A percentile compares a stretch with the other conserved stretches of the same genome.
Conservation (phyloP, 2,113 vertebrate species). For the Philantomba maxwellii region DNA sequence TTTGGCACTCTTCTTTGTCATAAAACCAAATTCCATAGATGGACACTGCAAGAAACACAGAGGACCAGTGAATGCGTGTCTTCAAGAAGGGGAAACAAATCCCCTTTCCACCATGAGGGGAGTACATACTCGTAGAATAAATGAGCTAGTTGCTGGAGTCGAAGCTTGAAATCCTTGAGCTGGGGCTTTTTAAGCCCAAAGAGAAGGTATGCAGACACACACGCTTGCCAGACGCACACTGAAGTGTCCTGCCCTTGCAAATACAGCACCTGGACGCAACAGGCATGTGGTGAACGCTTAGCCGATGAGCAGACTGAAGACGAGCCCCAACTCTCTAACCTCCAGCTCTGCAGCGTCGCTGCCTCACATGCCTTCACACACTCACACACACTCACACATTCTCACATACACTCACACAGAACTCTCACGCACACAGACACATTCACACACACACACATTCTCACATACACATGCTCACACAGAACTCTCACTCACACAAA, state of each 20-base stretch:
- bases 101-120: not conserved
- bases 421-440: not conserved
- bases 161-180: not conserved
- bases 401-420: not conserved
- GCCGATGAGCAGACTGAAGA: not conserved
- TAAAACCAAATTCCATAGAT: slow-evolving; percentile 99
- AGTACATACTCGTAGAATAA: not conserved
- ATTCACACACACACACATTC: not conserved
- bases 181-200: not conserved
- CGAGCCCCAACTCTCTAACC: not conserved
- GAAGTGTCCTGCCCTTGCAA: not conserved
- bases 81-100: slow-evolving; percentile 42
- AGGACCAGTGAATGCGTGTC: slow-evolving; percentile 63
- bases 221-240: not conserved
- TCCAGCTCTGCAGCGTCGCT: not conserved
- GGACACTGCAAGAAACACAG: slow-evolving; percentile 86
- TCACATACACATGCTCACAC: too few species aligned
- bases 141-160: not conserved
- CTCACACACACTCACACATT: not conserved
- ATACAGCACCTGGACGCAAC: not conserved
- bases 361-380: not conserved
- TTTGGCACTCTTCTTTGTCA: slow-evolving; percentile 94
- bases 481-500: too few species aligned
- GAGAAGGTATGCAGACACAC: not conserved
- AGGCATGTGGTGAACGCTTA: not conserved